A percentile compares a stretch with the other conserved stretches of the same genome.
Conservation (phyloP, 2,888 invertebrate genomes). For the Acanthosepion pharaonis region DNA sequence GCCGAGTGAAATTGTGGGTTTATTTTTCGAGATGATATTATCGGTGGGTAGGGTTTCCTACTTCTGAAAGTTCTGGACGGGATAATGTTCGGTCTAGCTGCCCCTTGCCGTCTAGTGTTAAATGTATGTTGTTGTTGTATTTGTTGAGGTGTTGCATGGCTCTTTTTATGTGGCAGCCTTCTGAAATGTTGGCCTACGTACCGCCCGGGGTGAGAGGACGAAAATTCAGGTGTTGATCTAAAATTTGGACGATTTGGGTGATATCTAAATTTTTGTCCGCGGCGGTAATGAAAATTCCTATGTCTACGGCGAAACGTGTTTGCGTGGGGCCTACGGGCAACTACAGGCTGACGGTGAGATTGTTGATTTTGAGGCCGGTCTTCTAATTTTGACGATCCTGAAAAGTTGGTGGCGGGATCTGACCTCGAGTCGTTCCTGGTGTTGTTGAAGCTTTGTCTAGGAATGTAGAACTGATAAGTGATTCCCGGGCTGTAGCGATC, state of each 20-base stretch:
- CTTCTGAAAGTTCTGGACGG: neutral
- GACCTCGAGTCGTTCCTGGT: neutral
- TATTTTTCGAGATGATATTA: neutral
- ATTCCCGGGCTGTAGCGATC: constrained; percentile 90
- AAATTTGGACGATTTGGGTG: neutral
- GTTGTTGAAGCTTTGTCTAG: constrained; percentile 75
- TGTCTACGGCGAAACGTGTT: neutral
- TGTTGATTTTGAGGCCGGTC: constrained; percentile 39
- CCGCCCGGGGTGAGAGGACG: neutral
- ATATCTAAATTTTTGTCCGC: neutral
- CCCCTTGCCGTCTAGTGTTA: neutral
- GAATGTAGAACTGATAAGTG: constrained; percentile 90
- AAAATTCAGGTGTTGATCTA: neutral
- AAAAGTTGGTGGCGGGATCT: neutral
- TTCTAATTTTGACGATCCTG: neutral
- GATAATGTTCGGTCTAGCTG: neutral
- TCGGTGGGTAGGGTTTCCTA: neutral
- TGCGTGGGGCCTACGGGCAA: neutral
- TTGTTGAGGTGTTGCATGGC: neutral
- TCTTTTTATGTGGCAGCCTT: neutral
- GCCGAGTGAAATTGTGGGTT: neutral
- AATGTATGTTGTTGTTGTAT: neutral
- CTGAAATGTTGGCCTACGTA: neutral
- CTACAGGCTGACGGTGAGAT: neutral
- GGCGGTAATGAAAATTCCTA: neutral